These are phyloP conservation scores for Drosophila pseudoobscura DNA, from an alignment of 1,140 invertebrate genomes.

Conservation along the genomic window DNA sequence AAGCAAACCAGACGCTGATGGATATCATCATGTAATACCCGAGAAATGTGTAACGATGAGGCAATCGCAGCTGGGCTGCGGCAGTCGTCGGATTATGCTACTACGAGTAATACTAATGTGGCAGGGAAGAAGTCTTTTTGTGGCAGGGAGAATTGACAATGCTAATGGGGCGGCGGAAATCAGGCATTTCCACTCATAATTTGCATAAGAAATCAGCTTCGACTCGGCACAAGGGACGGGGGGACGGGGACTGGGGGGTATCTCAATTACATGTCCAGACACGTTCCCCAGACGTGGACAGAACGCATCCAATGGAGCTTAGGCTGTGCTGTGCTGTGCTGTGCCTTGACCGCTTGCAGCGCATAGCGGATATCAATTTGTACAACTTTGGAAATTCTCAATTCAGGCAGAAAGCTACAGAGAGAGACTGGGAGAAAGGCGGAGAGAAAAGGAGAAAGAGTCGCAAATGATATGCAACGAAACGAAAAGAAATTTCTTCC, in stretches of 20 bases:
- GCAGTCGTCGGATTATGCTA: slow-evolving; percentile 17
- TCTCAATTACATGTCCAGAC: slow-evolving; percentile 45
- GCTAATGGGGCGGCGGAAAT: slow-evolving; percentile 68
- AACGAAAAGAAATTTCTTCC: slow-evolving; percentile 74
- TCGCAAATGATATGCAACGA: slow-evolving; percentile 62
- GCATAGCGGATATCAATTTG: slow-evolving; percentile 45
- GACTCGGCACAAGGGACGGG: slow-evolving; percentile 11
- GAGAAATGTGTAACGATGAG: slow-evolving; percentile 75
- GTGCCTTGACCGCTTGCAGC: slow-evolving; percentile 29
- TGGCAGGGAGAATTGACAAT: slow-evolving; percentile 57
- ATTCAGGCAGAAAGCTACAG: slow-evolving; percentile 4
- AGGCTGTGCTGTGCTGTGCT: slow-evolving; percentile 2
- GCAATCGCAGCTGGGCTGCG: slow-evolving; percentile 40
- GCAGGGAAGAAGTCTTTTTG: not conserved
- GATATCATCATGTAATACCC: slow-evolving; percentile 76
- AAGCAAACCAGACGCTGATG: slow-evolving; percentile 37
- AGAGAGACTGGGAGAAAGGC: slow-evolving; percentile 25
- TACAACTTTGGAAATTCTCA: slow-evolving; percentile 26
- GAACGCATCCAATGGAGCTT: slow-evolving; percentile 27
- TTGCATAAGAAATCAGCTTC: slow-evolving; percentile 64
- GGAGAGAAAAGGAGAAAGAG: slow-evolving; percentile 16
- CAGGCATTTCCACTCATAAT: slow-evolving; percentile 58
- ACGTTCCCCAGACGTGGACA: slow-evolving; percentile 51
- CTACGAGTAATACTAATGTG: slow-evolving; percentile 3
- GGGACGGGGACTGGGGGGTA: no score